Evolutionary conservation across 2,888 invertebrate species (phyloP).

Genomic region (Coelinius sp.): DNA sequence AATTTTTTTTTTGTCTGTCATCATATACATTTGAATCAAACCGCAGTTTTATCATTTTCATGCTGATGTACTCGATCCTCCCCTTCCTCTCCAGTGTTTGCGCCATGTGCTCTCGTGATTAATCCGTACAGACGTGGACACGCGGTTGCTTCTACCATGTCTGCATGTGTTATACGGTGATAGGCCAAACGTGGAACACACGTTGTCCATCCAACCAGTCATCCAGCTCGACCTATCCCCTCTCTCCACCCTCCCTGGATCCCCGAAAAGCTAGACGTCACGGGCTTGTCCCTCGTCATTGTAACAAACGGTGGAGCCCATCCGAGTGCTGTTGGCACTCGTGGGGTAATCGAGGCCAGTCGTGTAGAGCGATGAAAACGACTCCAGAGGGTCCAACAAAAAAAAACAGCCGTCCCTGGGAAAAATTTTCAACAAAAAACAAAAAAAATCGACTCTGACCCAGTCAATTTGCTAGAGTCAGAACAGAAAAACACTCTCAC

Average conservation of each 20-base stretch:
- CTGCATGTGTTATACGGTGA: constrained; percentile 9
- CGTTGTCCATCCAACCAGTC: constrained; percentile 12
- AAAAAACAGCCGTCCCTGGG: constrained; percentile 29
- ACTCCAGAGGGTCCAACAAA: constrained; percentile 1
- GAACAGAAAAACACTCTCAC: background rate
- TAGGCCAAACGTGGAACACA: constrained; percentile 8
- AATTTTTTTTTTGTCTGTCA: background rate
- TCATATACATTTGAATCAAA: background rate
- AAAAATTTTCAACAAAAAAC: constrained; percentile 34
- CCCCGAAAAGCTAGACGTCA: background rate
- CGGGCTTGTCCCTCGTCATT: background rate
- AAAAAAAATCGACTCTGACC: constrained; percentile 23
- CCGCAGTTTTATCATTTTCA: constrained; percentile 19
- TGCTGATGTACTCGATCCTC: background rate
- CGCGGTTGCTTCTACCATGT: constrained; percentile 11
- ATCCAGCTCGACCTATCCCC: background rate
- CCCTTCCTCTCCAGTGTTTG: too few species aligned
- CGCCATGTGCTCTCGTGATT: constrained; percentile 28
- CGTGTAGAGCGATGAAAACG: background rate
- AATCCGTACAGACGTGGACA: constrained; percentile 25
- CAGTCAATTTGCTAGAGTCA: background rate
- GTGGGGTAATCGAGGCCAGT: constrained; percentile 15
- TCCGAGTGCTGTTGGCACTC: constrained; percentile 24
- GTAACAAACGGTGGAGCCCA: constrained; percentile 16
- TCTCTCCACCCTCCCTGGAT: too few species aligned